Evolutionary conservation across 2,888 invertebrate genomes (phyloP), one percentile per base, ranked within the genome.

Genomic region (Erebia aethiops): DNA sequence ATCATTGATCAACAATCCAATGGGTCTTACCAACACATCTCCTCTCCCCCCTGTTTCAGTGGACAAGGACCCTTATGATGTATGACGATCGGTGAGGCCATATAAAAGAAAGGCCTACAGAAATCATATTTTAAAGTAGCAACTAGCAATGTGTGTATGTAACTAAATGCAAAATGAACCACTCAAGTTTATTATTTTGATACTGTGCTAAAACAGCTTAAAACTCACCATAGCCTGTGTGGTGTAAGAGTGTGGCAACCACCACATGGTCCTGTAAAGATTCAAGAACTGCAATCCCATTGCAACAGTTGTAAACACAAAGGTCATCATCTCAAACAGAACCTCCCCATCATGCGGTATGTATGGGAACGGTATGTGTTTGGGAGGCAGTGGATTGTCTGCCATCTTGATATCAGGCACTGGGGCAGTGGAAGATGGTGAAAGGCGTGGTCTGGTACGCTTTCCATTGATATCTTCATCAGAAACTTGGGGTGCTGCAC

Each of bases 181-280:
- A 3, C 4, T 26, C 7, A 35, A 35, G 35, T 26, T 3, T 35
- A 35, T 35, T 35, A 35, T 35, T 35, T 5, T 35, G 35, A 35
- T 35, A 7, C 2, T 5, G 35, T 35, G 35, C 35, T 35, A 35
- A 35, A 35, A 35, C 35, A 11, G 16, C 35, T 16, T 16, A 16
- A 21, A 49, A 58, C 26, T 67, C 46, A 14, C 54, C 60, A 63
- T 60, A 62, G 21, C 96, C 83, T 98, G 97, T 81, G 95, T 96
- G 72, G 96, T 97, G 84, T 98, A 96, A 0, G 98, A 98, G 84
- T 99, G 96, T 0, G 98, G 98, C 67, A 99, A 88, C 99, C 99
- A 99, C 98, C 99, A 99, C 14, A 98, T 97, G 2, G 98, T 98
- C 78, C 98, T 95, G 84, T 99, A 99, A 52, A 99, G 94, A 91